Percentiles rank a stretch among this genome's conserved stretches.
These are phyloP conservation scores for Monoplex corrugatus DNA, from an alignment of 2,888 invertebrate species.

Conservation along the genomic window DNA sequence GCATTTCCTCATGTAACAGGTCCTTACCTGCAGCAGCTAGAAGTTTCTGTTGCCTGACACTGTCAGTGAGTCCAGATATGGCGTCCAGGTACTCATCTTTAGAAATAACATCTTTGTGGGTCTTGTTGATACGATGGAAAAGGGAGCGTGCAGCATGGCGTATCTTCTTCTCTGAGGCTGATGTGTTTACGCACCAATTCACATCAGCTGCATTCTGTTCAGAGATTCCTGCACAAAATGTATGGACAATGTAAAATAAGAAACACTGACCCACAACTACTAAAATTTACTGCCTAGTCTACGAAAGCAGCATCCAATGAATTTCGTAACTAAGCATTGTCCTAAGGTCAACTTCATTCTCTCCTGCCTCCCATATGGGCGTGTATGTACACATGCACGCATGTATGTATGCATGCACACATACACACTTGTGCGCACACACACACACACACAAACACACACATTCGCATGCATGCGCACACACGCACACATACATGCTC, in stretches of 20 bases:
- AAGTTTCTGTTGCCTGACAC: constrained; percentile 72
- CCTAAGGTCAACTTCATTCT: no score
- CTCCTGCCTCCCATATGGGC: not conserved
- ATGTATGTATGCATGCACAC: not conserved
- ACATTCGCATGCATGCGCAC: not conserved
- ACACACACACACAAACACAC: constrained; percentile 17
- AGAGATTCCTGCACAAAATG: constrained; percentile 85
- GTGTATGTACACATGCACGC: not conserved
- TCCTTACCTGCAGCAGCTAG: constrained; percentile 78
- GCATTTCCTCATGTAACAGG: no score
- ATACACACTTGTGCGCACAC: constrained; percentile 14
- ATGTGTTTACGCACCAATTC: constrained; percentile 90
- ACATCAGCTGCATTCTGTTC: constrained; percentile 89
- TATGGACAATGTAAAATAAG: no score
- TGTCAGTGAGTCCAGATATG: constrained; percentile 70
- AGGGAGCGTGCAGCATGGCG: constrained; percentile 93
- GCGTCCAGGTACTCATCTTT: constrained; percentile 85
- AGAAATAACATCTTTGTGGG: constrained; percentile 86
- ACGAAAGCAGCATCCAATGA: no score
- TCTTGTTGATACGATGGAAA: constrained; percentile 86
- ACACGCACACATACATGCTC: not conserved
- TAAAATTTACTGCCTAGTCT: no score
- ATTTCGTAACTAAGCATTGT: no score
- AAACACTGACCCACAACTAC: no score
- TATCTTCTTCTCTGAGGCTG: constrained; percentile 92